Percentiles rank a stretch among this genome's conserved stretches.
These are phyloP conservation scores for Trichoplusia ni DNA, from an alignment of 1,140 invertebrate genomes.

Conservation along the genomic window DNA sequence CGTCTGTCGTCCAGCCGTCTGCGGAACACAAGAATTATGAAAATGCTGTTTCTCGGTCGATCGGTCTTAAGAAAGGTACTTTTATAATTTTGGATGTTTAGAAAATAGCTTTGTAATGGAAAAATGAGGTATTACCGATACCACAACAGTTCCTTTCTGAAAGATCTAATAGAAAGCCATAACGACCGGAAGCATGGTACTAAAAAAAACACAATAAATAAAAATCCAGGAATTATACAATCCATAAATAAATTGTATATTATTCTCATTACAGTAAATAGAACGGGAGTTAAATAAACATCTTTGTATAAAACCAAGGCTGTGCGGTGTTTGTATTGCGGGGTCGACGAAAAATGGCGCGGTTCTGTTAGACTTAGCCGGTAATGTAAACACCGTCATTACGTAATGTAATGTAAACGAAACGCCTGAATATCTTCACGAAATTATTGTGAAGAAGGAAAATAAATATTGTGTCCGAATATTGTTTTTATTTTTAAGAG, in stretches of 20 bases:
- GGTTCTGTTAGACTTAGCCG: background rate
- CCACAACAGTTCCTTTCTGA: too few relatives aligned
- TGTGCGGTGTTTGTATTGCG: background rate
- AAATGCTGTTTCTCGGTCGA: too few relatives aligned
- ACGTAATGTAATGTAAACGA: conserved; percentile 27
- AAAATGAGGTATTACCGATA: too few relatives aligned
- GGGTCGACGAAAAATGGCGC: conserved; percentile 1
- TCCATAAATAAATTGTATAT: background rate
- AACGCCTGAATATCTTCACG: background rate
- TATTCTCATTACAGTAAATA: background rate
- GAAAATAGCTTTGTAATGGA: too few relatives aligned
- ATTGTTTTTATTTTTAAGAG: too few relatives aligned
- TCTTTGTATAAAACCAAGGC: conserved; percentile 5
- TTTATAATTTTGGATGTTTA: too few relatives aligned
- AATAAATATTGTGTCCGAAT: conserved; percentile 12
- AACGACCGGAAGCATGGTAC: too few relatives aligned
- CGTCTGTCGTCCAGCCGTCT: conserved; percentile 98
- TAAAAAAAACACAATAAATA: too few relatives aligned
- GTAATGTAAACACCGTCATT: conserved; percentile 13
- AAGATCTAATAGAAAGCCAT: too few relatives aligned
- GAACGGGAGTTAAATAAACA: conserved; percentile 15
- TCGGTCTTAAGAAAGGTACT: background rate
- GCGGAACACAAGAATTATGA: background rate
- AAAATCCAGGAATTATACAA: too few relatives aligned
- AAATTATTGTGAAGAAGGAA: background rate